A percentile compares a stretch with the other conserved stretches of the same genome.
phyloP scores from a whole-genome alignment of 2,113 vertebrate species.

The Nesoenas mayeri region DNA sequence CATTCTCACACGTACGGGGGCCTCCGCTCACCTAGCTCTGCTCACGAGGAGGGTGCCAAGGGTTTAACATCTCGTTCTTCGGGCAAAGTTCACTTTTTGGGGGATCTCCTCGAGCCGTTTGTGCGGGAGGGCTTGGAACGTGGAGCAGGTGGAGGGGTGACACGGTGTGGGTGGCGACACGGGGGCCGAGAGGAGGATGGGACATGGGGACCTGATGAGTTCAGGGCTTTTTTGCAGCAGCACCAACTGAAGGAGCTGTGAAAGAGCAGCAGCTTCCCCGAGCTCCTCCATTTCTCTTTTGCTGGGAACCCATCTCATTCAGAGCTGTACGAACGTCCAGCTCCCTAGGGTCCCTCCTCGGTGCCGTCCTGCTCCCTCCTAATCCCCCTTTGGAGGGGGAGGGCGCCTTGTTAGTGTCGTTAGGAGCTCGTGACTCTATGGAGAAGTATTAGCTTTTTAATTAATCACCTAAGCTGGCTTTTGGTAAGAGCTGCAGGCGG shows the following conservation, averaged over 20 bases:
- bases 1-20: conserved; percentile 79
- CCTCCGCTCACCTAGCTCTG: background rate
- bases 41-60: background rate
- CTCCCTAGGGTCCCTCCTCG: background rate
- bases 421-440: conserved; percentile 74
- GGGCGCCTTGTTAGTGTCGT: background rate
- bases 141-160: accelerated
- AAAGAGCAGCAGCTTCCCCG: background rate
- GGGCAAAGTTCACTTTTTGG: background rate
- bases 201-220: accelerated
- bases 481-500: background rate
- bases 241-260: background rate
- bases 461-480: conserved; percentile 81
- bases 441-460: conserved; percentile 71
- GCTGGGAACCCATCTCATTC: background rate
- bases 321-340: background rate
- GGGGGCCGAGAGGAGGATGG: accelerated
- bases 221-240: background rate
- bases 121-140: background rate
- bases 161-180: accelerated
- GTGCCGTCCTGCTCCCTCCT: conserved; percentile 39
- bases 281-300: background rate
- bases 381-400: conserved; percentile 43
- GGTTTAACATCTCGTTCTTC: background rate
- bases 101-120: background rate